phyloP scores from a whole-genome alignment of 2,888 invertebrate genomes.

The Eupithecia exiguata region DNA sequence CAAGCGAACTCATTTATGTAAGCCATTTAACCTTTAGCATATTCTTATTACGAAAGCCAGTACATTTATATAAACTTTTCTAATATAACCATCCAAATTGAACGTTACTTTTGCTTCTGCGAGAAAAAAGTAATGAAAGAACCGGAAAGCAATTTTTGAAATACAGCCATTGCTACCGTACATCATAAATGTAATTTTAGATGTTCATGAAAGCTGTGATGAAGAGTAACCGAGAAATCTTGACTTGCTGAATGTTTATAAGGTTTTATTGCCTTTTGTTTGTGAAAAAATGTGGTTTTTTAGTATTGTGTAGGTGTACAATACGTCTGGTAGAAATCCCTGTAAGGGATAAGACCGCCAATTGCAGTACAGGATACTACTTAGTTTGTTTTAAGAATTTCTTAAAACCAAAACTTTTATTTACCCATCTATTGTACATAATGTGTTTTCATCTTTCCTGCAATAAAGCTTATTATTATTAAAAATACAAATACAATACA shows the following conservation, averaged over 20 bases:
- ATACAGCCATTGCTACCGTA: conserved; percentile 40
- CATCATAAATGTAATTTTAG: conserved; percentile 37
- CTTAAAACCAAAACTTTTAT: no score
- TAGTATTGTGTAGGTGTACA: neutral
- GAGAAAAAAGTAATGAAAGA: conserved; percentile 42
- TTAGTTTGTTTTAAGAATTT: no score
- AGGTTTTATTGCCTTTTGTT: conserved; percentile 13
- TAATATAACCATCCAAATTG: conserved; percentile 32
- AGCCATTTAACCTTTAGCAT: conserved; percentile 4
- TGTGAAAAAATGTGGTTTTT: neutral
- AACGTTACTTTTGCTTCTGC: conserved; percentile 42
- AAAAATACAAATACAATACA: no score
- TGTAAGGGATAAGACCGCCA: no score
- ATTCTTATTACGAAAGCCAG: conserved; percentile 4
- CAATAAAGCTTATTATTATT: no score
- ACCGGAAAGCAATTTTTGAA: conserved; percentile 43
- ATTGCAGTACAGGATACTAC: no score
- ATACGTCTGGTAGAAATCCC: no score
- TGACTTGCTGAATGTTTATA: neutral
- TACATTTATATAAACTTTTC: conserved; percentile 10
- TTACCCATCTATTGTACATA: no score
- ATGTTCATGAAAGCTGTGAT: conserved; percentile 22
- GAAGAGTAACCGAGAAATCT: conserved; percentile 13
- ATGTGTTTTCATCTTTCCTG: no score
- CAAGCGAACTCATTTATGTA: neutral